phyloP scores from a whole-genome alignment of 2,888 invertebrate species.

The Dorcus parallelipipedus region DNA sequence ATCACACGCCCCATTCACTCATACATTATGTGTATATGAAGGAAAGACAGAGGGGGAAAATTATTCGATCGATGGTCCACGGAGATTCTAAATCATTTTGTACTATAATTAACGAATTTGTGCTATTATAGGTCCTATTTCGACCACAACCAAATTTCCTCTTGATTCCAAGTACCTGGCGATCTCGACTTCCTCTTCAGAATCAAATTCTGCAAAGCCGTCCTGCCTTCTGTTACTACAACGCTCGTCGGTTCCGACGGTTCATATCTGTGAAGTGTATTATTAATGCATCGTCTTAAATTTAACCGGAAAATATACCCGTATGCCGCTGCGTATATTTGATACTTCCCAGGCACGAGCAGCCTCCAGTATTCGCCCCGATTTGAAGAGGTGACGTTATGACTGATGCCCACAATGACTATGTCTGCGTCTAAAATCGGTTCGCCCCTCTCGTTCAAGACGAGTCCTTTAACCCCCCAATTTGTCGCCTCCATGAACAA shows the following conservation, averaged over 20 bases:
- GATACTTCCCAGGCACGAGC: slow-evolving; percentile 82
- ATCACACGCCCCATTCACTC: no score
- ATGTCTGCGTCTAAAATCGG: slow-evolving; percentile 74
- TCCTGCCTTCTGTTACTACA: slow-evolving; percentile 42
- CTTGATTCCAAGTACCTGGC: slow-evolving; percentile 19
- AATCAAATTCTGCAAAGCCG: slow-evolving; percentile 49
- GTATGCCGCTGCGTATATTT: slow-evolving; percentile 66
- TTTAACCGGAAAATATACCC: slow-evolving; percentile 56
- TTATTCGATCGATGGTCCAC: no score
- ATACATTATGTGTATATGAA: no score
- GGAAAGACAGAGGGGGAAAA: no score
- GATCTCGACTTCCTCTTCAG: slow-evolving; percentile 23
- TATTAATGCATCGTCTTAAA: not conserved
- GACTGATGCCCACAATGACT: slow-evolving; percentile 71
- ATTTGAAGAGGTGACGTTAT: slow-evolving; percentile 73
- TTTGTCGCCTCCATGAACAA: slow-evolving; percentile 80
- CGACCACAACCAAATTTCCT: slow-evolving; percentile 6
- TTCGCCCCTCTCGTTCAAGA: slow-evolving; percentile 59
- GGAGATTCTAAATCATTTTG: no score
- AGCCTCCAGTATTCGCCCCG: slow-evolving; percentile 94
- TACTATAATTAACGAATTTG: no score
- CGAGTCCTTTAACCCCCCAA: slow-evolving; percentile 66
- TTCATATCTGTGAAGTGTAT: slow-evolving; percentile 49
- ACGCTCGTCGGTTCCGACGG: slow-evolving; percentile 48
- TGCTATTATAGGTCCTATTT: no score